Percentiles rank a stretch among this genome's conserved stretches.
Evolutionary conservation across 2,888 invertebrate species (phyloP).

Genomic region (Phortica magna): DNA sequence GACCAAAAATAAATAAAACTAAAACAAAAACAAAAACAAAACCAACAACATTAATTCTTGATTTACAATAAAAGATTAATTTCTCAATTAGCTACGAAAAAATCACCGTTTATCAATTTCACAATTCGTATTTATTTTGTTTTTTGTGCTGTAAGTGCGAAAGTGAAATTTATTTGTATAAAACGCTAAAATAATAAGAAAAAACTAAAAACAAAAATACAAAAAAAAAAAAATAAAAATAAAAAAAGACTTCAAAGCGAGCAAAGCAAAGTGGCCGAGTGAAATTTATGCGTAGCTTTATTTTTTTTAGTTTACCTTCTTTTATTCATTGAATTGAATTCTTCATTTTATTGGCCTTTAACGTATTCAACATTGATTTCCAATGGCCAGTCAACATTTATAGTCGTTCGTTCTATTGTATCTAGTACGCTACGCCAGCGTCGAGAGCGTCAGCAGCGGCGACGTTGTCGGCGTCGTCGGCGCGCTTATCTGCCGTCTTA

Average conservation of each 20-base stretch:
- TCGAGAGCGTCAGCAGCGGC: too few species aligned
- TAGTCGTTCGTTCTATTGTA: too few species aligned
- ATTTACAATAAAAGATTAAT: too few species aligned
- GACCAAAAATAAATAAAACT: conserved; percentile 26
- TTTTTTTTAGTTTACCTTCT: neutral
- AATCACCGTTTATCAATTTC: too few species aligned
- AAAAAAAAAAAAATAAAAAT: conserved; percentile 1
- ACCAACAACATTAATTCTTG: neutral
- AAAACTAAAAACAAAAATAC: neutral
- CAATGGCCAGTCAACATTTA: too few species aligned
- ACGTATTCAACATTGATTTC: too few species aligned
- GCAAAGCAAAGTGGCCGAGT: conserved; percentile 8
- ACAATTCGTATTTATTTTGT: neutral
- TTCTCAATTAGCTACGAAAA: too few species aligned
- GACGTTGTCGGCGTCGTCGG: neutral
- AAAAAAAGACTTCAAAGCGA: neutral
- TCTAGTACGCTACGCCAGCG: too few species aligned
- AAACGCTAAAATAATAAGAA: neutral
- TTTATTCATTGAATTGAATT: neutral
- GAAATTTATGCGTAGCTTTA: conserved; percentile 14
- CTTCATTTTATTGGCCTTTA: neutral
- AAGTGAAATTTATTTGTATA: conserved; percentile 29
- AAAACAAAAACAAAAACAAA: conserved; percentile 20
- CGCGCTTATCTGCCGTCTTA: neutral
- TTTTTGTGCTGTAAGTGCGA: conserved; percentile 24